Evolutionary conservation across 2,113 vertebrate genomes (phyloP), one percentile per base, ranked within the genome.

Genomic region (Phylloscopus trochiloides): DNA sequence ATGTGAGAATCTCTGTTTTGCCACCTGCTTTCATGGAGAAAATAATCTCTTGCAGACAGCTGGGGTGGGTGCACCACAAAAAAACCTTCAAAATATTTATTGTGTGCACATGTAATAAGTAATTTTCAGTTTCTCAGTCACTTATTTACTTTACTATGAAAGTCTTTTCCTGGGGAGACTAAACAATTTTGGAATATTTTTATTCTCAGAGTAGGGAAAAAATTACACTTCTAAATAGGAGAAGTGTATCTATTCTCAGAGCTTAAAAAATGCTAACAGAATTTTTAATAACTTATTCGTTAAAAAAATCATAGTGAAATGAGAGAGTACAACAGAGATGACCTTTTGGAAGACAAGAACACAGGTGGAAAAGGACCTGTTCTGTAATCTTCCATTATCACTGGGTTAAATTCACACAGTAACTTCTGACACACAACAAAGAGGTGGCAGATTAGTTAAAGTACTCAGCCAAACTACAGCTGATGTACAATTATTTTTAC

Each of bases 111-210:
- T 6, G 7, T 1, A 91, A 1, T 24, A 61, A 58, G 22, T 32
- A 25, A 45, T 57, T 86, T 93, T 65, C 47, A 66, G 31, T 45
- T 42, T 45, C 8, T 85, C 13, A 26, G 43, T 48, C 32, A 77
- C 58, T 78, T 81, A 65, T 43, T 75, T 75, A 65, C 36, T 67
- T 34, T 71, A 71, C 31, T n/a, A 31, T 29, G 68, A 7, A 63
- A 79, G 24, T 28, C 48, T 67, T 71, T 31, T 62, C 73, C 48
- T n/a, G n/a, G 17, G 50, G 15, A 82, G 28, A 45, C 14, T 65
- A 61, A 92, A 85, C 31, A 51, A 59, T 36, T 90, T 72, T 31
- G n/a, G 51, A 93, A 78, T 22, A 55, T 55, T 71, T n/a, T 67
- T 45, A 78, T 75, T 63, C 28, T 88, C 58, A 61, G 54, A 57